phyloP scores from a whole-genome alignment of 1,140 invertebrate genomes.

The Acyrthosiphon pisum region DNA sequence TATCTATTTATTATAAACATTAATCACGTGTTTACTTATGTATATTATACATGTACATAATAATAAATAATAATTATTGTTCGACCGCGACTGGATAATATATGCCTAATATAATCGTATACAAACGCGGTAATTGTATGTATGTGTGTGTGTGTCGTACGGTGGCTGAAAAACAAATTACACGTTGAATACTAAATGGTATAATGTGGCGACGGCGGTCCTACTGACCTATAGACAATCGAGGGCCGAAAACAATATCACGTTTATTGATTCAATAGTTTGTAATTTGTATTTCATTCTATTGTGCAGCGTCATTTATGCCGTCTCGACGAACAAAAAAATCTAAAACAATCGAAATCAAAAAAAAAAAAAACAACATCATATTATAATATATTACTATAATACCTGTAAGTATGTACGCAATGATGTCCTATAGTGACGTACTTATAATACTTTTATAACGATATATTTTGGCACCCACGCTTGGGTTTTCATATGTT shows the following conservation, averaged over 20 bases:
- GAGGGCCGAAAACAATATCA: conserved; percentile 47
- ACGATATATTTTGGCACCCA: neutral
- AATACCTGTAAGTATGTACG: neutral
- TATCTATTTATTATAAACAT: neutral
- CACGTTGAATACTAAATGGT: conserved; percentile 48
- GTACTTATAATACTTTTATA: neutral
- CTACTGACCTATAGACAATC: conserved; percentile 54
- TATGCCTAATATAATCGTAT: neutral
- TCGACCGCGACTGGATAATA: neutral
- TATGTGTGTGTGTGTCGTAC: neutral
- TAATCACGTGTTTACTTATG: neutral
- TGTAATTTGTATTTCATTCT: conserved; percentile 19
- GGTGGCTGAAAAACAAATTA: conserved; percentile 41
- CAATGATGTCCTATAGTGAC: too few relatives aligned
- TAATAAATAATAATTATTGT: conserved; percentile 36
- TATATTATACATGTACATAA: neutral
- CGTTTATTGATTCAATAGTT: conserved; percentile 38
- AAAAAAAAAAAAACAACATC: neutral
- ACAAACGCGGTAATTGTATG: neutral
- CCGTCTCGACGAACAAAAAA: neutral
- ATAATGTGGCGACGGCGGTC: conserved; percentile 15
- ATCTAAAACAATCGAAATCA: conserved; percentile 27
- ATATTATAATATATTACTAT: neutral
- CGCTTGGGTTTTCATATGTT: neutral
- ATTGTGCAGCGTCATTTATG: neutral